These are phyloP conservation scores for Malurus melanocephalus DNA, from an alignment of 2,113 vertebrate genomes.

Conservation along the genomic window DNA sequence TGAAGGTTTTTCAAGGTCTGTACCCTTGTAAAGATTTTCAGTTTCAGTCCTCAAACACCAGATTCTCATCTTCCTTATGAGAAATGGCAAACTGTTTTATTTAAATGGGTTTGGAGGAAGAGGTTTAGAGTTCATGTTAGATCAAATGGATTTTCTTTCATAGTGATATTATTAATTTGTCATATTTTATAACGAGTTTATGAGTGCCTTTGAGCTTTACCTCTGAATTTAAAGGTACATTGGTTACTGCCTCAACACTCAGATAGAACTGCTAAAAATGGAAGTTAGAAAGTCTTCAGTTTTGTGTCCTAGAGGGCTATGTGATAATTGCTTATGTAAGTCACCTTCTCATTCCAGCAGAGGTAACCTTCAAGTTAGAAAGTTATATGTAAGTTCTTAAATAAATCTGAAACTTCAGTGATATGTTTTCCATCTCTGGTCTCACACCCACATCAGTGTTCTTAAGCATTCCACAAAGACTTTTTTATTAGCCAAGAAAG, in stretches of 20 bases:
- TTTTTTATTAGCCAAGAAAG: slow-evolving; percentile 4
- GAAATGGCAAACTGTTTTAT: neutral
- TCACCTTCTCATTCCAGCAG: slow-evolving; percentile 43
- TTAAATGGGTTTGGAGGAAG: slow-evolving; percentile 18
- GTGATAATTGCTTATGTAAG: slow-evolving; percentile 51
- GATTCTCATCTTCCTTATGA: neutral
- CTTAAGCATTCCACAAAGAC: neutral
- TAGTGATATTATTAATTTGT: slow-evolving; percentile 27
- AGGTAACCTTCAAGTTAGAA: slow-evolving; percentile 22
- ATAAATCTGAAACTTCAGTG: neutral
- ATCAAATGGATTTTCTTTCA: slow-evolving; percentile 38
- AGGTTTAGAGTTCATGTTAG: neutral
- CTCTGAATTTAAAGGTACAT: slow-evolving; percentile 29
- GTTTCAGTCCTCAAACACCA: neutral
- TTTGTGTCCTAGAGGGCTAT: slow-evolving; percentile 54
- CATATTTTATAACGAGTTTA: neutral
- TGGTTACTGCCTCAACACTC: neutral
- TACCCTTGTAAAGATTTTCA: neutral
- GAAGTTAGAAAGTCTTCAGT: slow-evolving; percentile 28
- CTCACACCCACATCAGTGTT: neutral
- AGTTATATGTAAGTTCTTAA: slow-evolving; percentile 48
- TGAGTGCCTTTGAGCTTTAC: slow-evolving; percentile 49
- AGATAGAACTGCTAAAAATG: slow-evolving; percentile 49
- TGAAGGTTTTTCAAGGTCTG: neutral
- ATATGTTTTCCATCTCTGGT: neutral